These are phyloP conservation scores for Ciconia maguari DNA, from an alignment of 2,113 vertebrate genomes.

Conservation along the genomic window DNA sequence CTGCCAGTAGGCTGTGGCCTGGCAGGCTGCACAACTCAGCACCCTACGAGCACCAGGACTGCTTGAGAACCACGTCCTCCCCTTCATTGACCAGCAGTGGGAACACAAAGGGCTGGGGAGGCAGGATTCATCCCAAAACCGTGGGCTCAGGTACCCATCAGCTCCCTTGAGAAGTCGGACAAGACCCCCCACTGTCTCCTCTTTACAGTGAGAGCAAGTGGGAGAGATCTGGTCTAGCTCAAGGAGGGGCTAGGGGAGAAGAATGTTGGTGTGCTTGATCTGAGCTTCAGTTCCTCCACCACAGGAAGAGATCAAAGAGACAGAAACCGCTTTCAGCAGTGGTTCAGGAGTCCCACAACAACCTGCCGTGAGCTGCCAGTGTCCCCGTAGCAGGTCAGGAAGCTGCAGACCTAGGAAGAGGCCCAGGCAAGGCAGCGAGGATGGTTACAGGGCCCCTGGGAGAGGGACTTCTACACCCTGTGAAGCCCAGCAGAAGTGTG, in stretches of 20 bases:
- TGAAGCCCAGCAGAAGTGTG: not conserved
- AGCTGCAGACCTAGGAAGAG: not conserved
- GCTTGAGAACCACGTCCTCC: not conserved
- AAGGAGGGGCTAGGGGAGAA: not conserved
- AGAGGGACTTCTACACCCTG: too few relatives aligned
- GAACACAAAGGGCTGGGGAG: not conserved
- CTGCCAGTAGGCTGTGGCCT: not conserved
- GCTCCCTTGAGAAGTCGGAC: fast-evolving
- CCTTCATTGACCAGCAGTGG: not conserved
- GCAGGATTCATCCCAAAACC: not conserved
- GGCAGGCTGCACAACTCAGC: too few relatives aligned
- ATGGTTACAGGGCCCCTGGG: not conserved
- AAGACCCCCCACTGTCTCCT: not conserved
- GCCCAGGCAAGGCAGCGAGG: not conserved
- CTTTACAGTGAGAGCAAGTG: not conserved
- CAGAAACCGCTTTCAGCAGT: not conserved
- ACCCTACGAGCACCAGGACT: not conserved
- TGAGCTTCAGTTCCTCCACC: not conserved
- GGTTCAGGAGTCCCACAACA: not conserved
- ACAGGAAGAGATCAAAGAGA: not conserved
- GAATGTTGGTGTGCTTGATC: not conserved
- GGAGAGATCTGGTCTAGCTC: not conserved
- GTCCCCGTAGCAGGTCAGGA: not conserved
- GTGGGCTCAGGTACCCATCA: not conserved
- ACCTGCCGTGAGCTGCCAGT: not conserved